These are phyloP conservation scores for Brachylomia viminalis DNA, from an alignment of 2,888 invertebrate species.

Conservation along the genomic window DNA sequence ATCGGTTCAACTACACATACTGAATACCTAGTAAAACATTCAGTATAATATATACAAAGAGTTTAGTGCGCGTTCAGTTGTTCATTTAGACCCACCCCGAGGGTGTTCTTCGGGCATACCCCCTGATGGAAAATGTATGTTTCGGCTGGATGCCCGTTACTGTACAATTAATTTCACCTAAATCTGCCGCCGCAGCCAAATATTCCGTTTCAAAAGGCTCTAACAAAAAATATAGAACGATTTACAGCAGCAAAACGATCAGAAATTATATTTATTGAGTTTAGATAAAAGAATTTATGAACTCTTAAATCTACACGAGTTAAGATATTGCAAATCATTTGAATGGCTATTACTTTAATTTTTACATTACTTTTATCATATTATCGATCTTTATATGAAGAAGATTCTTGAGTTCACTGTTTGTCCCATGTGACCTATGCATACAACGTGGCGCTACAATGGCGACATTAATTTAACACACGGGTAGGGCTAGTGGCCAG, in stretches of 20 bases:
- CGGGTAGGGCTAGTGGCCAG: too few relatives aligned
- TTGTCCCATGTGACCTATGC: background rate
- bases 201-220: constrained; percentile 52
- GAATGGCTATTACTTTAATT: background rate
- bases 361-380: background rate
- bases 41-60: constrained; percentile 57
- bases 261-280: background rate
- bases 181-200: constrained; percentile 75
- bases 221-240: constrained; percentile 63
- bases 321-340: constrained; percentile 4
- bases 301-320: background rate
- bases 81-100: constrained; percentile 63
- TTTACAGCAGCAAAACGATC: constrained; percentile 8
- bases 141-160: constrained; percentile 77
- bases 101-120: constrained; percentile 74
- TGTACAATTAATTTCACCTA: constrained; percentile 83
- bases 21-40: constrained; percentile 47
- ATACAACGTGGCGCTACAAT: too few relatives aligned
- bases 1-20: background rate
- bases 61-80: constrained; percentile 63
- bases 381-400: background rate
- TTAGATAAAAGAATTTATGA: constrained; percentile 14
- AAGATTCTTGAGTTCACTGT: constrained; percentile 25
- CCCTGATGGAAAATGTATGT: constrained; percentile 86
- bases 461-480: too few relatives aligned